Evolutionary conservation across 2,797 vertebrate genomes (phyloP).

Genomic region (Lagorchestes hirsutus): DNA sequence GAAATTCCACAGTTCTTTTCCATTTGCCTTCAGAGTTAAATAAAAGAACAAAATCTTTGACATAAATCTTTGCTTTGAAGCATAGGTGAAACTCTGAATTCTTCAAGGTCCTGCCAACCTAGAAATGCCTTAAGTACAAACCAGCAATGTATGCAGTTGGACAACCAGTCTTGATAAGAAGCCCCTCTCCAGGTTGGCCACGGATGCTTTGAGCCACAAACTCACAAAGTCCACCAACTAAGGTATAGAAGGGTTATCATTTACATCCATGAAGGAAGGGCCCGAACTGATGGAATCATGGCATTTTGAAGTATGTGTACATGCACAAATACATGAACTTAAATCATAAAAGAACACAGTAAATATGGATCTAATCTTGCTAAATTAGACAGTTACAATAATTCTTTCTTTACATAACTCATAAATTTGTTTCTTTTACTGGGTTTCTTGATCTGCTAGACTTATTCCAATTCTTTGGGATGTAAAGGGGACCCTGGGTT

Average conservation of each 20-base stretch:
- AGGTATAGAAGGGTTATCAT: not conserved
- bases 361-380: not conserved
- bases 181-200: not conserved
- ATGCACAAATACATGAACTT: not conserved
- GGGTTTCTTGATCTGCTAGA: not conserved
- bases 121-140: conserved; percentile 10
- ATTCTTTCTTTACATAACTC: not conserved
- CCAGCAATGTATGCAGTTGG: not conserved
- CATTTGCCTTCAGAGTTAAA: not conserved
- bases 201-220: not conserved
- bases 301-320: not conserved
- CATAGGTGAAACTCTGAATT: not conserved
- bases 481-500: not conserved
- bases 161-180: not conserved
- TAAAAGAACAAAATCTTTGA: not conserved
- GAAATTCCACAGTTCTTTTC: not conserved
- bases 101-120: not conserved
- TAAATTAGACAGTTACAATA: not conserved
- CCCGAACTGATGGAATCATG: not conserved
- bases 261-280: not conserved
- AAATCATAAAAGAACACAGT: not conserved
- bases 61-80: not conserved
- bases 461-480: not conserved
- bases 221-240: not conserved
- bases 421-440: not conserved